Conservation (phyloP, 2,888 invertebrate genomes). For the Andrena hattorfiana region DNA sequence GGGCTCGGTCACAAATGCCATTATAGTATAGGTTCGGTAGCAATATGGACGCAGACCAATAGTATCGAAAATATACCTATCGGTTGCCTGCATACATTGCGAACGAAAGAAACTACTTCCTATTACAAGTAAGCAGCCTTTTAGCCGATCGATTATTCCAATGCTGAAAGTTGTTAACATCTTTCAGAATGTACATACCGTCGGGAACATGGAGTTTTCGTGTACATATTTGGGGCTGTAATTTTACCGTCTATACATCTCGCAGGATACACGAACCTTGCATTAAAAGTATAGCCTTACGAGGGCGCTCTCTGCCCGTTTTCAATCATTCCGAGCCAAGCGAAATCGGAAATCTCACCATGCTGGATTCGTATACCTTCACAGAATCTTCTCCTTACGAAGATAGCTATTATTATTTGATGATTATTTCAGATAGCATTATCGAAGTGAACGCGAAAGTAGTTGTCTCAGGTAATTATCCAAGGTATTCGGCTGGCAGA, state of each 20-base stretch:
- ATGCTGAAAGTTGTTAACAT: slow-evolving; percentile 14
- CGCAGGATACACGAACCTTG: slow-evolving; percentile 77
- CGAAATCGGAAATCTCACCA: slow-evolving; percentile 77
- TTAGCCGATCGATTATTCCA: neutral
- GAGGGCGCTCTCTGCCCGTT: slow-evolving; percentile 83
- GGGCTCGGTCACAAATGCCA: slow-evolving; percentile 85
- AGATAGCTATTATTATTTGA: slow-evolving; percentile 85
- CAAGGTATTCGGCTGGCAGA: too few species aligned
- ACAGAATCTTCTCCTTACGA: slow-evolving; percentile 84
- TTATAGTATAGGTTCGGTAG: slow-evolving; percentile 85
- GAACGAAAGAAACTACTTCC: slow-evolving; percentile 82
- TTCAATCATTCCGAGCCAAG: slow-evolving; percentile 77
- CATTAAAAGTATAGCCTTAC: slow-evolving; percentile 82
- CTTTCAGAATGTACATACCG: slow-evolving; percentile 84
- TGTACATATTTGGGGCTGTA: slow-evolving; percentile 84
- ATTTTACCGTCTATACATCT: slow-evolving; percentile 76
- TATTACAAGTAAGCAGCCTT: slow-evolving; percentile 85
- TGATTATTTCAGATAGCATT: slow-evolving; percentile 84
- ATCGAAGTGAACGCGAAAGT: slow-evolving; percentile 84
- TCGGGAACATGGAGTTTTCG: slow-evolving; percentile 84
- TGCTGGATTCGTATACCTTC: slow-evolving; percentile 80
- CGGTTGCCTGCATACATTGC: slow-evolving; percentile 80
- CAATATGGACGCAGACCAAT: slow-evolving; percentile 84
- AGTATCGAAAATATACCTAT: slow-evolving; percentile 84
- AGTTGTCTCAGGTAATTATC: slow-evolving; percentile 77